These are phyloP conservation scores for Hyposoter didymator DNA, from an alignment of 2,888 invertebrate species.

Conservation along the genomic window DNA sequence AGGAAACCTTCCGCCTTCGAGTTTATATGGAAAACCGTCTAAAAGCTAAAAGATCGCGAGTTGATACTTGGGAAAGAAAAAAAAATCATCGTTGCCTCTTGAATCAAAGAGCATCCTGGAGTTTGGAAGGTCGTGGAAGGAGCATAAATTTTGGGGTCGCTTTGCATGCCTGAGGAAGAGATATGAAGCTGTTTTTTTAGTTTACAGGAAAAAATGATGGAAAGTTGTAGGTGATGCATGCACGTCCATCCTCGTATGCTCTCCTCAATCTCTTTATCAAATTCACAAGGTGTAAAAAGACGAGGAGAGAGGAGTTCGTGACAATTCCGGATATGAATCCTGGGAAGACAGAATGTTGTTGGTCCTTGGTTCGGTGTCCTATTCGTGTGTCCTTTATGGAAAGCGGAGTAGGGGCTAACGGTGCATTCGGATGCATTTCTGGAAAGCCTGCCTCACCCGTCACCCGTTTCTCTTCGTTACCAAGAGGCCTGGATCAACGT, in stretches of 20 bases:
- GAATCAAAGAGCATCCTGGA: not conserved
- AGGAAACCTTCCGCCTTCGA: too few relatives aligned
- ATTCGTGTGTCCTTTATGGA: conserved; percentile 42
- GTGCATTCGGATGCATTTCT: conserved; percentile 59
- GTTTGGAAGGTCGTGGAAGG: not conserved
- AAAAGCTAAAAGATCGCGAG: not conserved
- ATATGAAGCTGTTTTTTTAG: not conserved
- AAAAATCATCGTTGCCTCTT: not conserved
- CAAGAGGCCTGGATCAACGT: conserved; percentile 66
- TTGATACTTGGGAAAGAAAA: not conserved
- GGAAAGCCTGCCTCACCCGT: conserved; percentile 60
- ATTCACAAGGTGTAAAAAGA: conserved; percentile 3
- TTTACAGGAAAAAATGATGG: not conserved
- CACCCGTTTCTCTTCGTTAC: conserved; percentile 71
- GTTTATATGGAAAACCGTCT: not conserved
- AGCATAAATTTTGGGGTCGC: not conserved
- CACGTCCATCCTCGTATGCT: conserved; percentile 2
- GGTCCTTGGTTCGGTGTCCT: conserved; percentile 25
- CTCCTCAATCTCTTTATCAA: not conserved
- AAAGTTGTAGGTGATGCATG: not conserved
- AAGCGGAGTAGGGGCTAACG: not conserved
- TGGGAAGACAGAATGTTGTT: conserved; percentile 22
- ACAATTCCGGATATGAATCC: conserved; percentile 39
- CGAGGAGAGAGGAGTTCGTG: not conserved
- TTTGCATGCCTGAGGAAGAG: not conserved